Conservation (phyloP, 2,797 vertebrate species). For the Sebastes trivittatus region DNA sequence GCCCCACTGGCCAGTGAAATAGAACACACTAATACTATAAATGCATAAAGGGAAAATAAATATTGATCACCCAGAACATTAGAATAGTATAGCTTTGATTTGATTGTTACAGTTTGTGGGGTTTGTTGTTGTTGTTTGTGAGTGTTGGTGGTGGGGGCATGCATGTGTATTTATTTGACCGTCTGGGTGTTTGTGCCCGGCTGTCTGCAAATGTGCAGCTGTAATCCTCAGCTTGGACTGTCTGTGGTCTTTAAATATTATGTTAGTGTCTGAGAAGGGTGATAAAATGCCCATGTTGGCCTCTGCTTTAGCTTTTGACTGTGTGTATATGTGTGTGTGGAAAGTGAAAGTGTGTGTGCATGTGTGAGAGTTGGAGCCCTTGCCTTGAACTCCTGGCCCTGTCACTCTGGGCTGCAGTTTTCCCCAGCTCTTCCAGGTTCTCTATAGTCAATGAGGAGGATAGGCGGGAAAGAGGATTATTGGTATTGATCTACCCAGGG, state of each 20-base stretch:
- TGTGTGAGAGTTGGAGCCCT: conserved; percentile 45
- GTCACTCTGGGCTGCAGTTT: conserved; percentile 77
- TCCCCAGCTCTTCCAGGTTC: conserved; percentile 77
- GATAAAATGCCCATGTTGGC: conserved; percentile 17
- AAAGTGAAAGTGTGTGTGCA: conserved; percentile 42
- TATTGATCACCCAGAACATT: conserved; percentile 64
- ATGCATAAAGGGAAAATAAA: conserved; percentile 73
- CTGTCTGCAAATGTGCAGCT: conserved; percentile 20
- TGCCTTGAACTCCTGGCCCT: conserved; percentile 68
- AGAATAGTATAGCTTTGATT: conserved; percentile 65
- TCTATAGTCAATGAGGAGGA: conserved; percentile 93
- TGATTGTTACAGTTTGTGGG: conserved; percentile 53
- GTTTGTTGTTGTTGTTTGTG: conserved; percentile 22
- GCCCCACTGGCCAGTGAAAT: conserved; percentile 62
- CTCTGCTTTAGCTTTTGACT: conserved; percentile 20
- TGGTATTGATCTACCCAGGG: conserved; percentile 99
- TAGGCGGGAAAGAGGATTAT: conserved; percentile 97
- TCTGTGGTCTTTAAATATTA: conserved; percentile 40
- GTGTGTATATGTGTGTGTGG: not conserved
- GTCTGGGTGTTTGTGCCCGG: conserved; percentile 29
- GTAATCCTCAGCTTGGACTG: not conserved
- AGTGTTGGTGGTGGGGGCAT: not conserved
- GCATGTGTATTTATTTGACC: conserved; percentile 38
- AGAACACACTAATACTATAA: conserved; percentile 66
- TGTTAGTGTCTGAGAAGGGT: conserved; percentile 10